Conservation (phyloP, 2,888 invertebrate genomes). For the Dascillus cervinus region DNA sequence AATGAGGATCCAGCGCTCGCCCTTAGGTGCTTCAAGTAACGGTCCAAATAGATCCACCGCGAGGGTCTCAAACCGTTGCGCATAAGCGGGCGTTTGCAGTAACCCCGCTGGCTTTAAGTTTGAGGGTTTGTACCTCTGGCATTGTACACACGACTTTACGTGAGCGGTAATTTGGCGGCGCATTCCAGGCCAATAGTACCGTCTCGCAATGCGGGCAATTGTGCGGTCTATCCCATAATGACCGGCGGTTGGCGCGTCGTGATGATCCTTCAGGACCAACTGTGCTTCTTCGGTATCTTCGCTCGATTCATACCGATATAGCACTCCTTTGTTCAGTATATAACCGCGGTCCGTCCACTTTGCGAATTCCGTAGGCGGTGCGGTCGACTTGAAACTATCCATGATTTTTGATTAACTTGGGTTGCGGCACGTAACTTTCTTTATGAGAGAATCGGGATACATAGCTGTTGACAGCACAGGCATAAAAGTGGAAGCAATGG, state of each 20-base stretch:
- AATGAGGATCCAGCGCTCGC: slow-evolving; percentile 19
- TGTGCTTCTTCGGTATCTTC: slow-evolving; percentile 1
- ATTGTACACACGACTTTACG: slow-evolving; percentile 9
- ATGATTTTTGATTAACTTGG: too few species aligned
- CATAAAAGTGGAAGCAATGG: too few species aligned
- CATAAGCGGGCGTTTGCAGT: slow-evolving; percentile 5
- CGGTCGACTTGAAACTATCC: too few species aligned
- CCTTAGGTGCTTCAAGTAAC: slow-evolving; percentile 2
- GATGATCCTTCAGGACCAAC: slow-evolving; percentile 7
- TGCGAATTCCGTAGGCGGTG: too few species aligned
- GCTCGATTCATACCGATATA: slow-evolving; percentile 4
- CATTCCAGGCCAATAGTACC: too few species aligned
- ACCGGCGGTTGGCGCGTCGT: slow-evolving; percentile 12
- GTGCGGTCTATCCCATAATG: slow-evolving; percentile 12
- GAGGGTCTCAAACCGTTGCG: slow-evolving; percentile 2
- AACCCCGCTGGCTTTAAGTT: slow-evolving; percentile 12
- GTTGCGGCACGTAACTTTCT: too few species aligned
- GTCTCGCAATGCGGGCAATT: slow-evolving; percentile 4
- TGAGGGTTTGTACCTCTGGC: slow-evolving; percentile 12
- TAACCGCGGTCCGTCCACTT: slow-evolving; percentile 11
- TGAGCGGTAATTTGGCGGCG: not conserved
- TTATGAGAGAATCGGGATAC: too few species aligned
- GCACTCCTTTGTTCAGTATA: slow-evolving; percentile 10
- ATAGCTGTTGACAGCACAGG: too few species aligned
- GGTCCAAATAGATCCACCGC: slow-evolving; percentile 6